Percentiles rank a stretch among this genome's conserved stretches.
Conservation (phyloP, 2,113 vertebrate genomes). For the Pelvicachromis taeniatus region DNA sequence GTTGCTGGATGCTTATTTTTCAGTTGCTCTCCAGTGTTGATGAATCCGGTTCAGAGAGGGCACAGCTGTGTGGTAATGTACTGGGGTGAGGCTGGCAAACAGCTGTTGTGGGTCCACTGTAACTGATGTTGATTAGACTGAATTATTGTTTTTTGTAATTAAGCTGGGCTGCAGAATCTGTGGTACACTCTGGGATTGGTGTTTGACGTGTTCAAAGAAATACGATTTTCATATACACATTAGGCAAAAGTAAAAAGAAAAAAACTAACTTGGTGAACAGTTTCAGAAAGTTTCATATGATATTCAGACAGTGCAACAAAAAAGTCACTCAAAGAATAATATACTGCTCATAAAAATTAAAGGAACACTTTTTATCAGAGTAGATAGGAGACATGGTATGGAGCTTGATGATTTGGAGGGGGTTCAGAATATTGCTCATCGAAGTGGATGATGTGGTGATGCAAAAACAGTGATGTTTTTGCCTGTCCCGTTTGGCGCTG, state of each 20-base stretch:
- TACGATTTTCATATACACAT: background rate
- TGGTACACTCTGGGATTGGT: accelerated
- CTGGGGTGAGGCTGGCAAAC: background rate
- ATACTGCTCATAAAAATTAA: background rate
- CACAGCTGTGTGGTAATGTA: background rate
- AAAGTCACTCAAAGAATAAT: background rate
- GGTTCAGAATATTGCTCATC: background rate
- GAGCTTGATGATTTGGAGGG: background rate
- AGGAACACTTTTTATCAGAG: background rate
- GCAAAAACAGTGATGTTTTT: too few species aligned
- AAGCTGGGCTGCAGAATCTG: background rate
- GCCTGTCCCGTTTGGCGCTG: too few species aligned
- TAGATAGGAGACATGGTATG: background rate
- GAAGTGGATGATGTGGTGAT: too few species aligned
- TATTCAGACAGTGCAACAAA: background rate
- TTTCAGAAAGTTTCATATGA: background rate
- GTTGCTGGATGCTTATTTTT: background rate
- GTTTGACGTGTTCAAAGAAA: background rate
- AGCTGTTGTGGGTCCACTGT: background rate
- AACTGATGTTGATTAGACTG: background rate
- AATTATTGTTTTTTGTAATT: background rate
- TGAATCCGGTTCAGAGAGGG: background rate
- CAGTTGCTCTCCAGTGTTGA: background rate
- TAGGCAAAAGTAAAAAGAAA: background rate
- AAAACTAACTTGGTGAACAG: background rate